These are phyloP conservation scores for Natator depressus DNA, from an alignment of 2,113 vertebrate genomes.

Conservation along the genomic window DNA sequence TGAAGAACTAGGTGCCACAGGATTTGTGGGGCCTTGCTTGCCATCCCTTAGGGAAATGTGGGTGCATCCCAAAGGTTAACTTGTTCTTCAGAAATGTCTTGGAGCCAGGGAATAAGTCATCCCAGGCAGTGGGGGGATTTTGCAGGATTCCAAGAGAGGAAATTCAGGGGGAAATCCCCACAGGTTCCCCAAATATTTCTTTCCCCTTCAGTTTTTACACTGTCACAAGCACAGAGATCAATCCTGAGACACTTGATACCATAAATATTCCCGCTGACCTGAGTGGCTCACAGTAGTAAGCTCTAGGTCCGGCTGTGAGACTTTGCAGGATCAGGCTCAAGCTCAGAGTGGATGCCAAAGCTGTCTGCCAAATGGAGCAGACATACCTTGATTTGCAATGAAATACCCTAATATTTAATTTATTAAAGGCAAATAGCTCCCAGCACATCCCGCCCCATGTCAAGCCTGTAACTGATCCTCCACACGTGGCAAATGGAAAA, in stretches of 20 bases:
- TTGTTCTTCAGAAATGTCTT: not conserved
- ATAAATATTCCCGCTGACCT: not conserved
- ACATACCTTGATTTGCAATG: not conserved
- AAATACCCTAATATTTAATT: slow-evolving; percentile 8
- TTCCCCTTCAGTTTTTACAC: not conserved
- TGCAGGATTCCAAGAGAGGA: not conserved
- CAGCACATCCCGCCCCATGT: fast-evolving
- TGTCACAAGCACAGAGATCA: not conserved
- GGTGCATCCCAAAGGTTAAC: not conserved
- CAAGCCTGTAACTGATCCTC: slow-evolving; percentile 14
- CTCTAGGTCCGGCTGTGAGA: not conserved
- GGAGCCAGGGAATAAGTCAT: not conserved
- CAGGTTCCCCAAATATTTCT: not conserved
- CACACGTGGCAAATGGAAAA: not conserved
- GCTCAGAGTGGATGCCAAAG: not conserved
- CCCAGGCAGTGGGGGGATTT: not conserved
- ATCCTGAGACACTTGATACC: not conserved
- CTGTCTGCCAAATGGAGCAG: not conserved
- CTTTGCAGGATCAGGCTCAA: not conserved
- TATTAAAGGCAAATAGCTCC: not conserved
- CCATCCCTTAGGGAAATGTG: not conserved
- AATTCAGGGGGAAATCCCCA: not conserved
- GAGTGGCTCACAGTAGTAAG: not conserved
- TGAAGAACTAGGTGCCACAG: not conserved
- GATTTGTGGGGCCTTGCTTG: not conserved